A percentile compares a stretch with the other conserved stretches of the same genome.
Evolutionary conservation across 2,113 vertebrate species (phyloP).

Genomic region (Oryzias celebensis): DNA sequence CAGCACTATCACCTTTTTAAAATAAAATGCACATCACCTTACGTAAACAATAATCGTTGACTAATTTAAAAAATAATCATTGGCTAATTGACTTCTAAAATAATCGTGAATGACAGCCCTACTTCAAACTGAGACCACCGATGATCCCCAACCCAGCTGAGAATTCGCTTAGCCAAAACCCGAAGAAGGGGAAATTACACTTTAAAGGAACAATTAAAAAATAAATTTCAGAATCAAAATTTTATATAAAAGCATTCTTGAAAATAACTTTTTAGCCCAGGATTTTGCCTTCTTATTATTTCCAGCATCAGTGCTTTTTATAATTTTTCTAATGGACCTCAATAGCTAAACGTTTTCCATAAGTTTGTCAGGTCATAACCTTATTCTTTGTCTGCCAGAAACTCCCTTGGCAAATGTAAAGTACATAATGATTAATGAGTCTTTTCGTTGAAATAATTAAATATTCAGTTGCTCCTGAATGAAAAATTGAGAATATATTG

Average conservation of each 20-base stretch:
- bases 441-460: conserved; percentile 62
- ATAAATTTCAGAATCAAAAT: too few species aligned
- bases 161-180: too few species aligned
- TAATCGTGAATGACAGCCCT: too few species aligned
- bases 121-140: too few species aligned
- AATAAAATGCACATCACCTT: too few species aligned
- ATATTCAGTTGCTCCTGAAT: conserved; percentile 67
- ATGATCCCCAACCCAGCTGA: too few species aligned
- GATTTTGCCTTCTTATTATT: not conserved
- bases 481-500: conserved; percentile 61
- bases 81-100: too few species aligned
- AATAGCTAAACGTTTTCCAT: conserved; percentile 43
- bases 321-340: conserved; percentile 48
- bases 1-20: too few species aligned
- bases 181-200: too few species aligned
- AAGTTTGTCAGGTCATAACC: conserved; percentile 26
- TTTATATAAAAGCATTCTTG: not conserved
- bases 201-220: too few species aligned
- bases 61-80: too few species aligned
- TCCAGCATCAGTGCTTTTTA: conserved; percentile 17
- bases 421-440: conserved; percentile 52
- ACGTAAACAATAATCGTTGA: too few species aligned
- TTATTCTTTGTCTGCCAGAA: conserved; percentile 9
- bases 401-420: conserved; percentile 19
- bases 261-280: conserved; percentile 26